Evolutionary conservation across 2,113 vertebrate species (phyloP).

Genomic region (Rhinoptilus africanus): DNA sequence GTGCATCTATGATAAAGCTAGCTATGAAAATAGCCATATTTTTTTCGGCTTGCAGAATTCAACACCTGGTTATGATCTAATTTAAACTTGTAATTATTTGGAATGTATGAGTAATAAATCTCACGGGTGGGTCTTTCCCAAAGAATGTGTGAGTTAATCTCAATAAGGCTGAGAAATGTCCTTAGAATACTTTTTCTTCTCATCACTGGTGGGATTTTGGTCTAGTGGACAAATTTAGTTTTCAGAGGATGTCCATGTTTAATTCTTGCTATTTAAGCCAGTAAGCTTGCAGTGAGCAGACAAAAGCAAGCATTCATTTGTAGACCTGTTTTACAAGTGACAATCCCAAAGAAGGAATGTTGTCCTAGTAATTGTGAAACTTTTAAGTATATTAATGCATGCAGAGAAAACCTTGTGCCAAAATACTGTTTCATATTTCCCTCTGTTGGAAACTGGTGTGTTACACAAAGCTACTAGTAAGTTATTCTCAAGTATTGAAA

Average conservation of each 20-base stretch:
- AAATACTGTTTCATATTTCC: slow-evolving; percentile 37
- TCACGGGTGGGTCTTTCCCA: slow-evolving; percentile 4
- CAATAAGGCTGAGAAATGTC: background rate
- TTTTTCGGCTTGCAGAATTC: background rate
- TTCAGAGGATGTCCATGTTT: slow-evolving; percentile 3
- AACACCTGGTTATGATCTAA: background rate
- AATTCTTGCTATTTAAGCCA: slow-evolving; percentile 1
- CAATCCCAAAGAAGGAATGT: slow-evolving; percentile 66
- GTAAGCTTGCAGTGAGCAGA: background rate
- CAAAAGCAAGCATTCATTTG: background rate
- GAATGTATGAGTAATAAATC: slow-evolving; percentile 13
- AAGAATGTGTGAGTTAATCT: background rate
- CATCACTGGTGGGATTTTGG: background rate
- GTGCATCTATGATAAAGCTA: background rate
- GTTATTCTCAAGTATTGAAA: slow-evolving; percentile 31
- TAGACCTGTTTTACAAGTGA: slow-evolving; percentile 13
- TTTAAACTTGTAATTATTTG: slow-evolving; percentile 9
- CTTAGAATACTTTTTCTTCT: background rate
- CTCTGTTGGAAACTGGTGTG: slow-evolving; percentile 30
- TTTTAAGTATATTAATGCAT: slow-evolving; percentile 48
- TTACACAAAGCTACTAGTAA: slow-evolving; percentile 39
- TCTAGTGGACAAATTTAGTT: background rate
- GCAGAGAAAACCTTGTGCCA: slow-evolving; percentile 41
- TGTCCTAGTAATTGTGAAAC: slow-evolving; percentile 48
- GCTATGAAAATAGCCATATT: background rate